Base-by-base conservation (phyloP, 2,888 invertebrate genomes). In the Trichogramma evanescens region DNA sequence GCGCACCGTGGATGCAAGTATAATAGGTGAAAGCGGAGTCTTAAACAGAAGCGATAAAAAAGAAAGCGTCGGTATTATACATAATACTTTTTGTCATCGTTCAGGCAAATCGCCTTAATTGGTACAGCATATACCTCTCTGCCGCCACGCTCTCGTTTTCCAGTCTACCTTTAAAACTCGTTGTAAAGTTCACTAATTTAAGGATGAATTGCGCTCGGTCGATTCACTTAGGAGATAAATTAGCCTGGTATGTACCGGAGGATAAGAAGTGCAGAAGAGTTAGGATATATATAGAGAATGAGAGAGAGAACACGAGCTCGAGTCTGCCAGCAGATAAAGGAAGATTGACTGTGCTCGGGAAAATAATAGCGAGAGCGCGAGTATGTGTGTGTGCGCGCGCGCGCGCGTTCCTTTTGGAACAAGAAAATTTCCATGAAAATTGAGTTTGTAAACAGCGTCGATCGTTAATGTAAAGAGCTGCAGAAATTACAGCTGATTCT, bases 211-310 rank as follows among this genome's bases (percentile, higher is more conserved):
- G 44, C 55, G 26, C 3, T 45, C 55, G 58, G 54, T 43, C 5
- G 54, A 61, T 58, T 61, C 61, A 58, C 58, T 61, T 54, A 58
- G 41, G 61, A 26, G 54, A 66, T 67, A 65, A 67, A 66, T 64
- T 65, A 65, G 63, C 61, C 61, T 56, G 66, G 59, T 62, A 63
- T 55, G 60, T 42, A 48, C 43, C 41, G 45, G 44, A 26, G 26
- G 26, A 50, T 54, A 48, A 52, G 51, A 51, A 59, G 26, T 50
- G 50, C 26, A 26, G 26, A 26, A 26, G 26, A 26, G 26, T 26
- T 26, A 26, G 26, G 26, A 26, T 26, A 26, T 26, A 26, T 26
- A 26, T 26, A 26, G 48, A 43, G 42, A 61, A 8, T 42, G 45
- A 42, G 41, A 42, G 45, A 39, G 56, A 43, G 53, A 53, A 53